Percentiles rank a stretch among this genome's conserved stretches.
phyloP scores from a whole-genome alignment of 2,888 invertebrate genomes.

The Epicampocera succincta region DNA sequence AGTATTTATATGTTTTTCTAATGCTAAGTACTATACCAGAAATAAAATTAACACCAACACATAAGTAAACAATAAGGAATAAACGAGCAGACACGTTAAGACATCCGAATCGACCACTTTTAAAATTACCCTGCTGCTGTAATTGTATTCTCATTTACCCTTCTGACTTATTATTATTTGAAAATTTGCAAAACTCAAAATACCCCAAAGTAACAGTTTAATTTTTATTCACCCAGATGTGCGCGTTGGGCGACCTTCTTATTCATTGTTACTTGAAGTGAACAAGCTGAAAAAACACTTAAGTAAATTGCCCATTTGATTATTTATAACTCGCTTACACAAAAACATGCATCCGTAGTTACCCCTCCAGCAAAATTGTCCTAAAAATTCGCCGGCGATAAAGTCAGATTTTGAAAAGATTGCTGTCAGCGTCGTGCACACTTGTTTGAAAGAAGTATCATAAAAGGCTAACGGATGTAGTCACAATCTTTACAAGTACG shows the following conservation, averaged over 20 bases:
- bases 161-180: no score
- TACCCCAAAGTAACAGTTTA: constrained; percentile 1
- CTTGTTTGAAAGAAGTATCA: no score
- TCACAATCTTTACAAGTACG: no score
- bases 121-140: background rate
- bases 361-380: no score
- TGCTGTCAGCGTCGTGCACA: no score
- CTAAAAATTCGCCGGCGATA: no score
- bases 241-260: constrained; percentile 33
- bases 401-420: no score
- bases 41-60: constrained; percentile 50
- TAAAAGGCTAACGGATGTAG: no score
- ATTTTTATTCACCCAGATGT: constrained; percentile 42
- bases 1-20: background rate
- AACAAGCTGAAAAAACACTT: constrained; percentile 42
- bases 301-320: constrained; percentile 53
- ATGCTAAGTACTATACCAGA: constrained; percentile 33
- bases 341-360: background rate
- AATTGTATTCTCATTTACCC: no score
- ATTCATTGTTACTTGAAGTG: constrained; percentile 27
- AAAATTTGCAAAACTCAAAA: no score
- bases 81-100: constrained; percentile 3
- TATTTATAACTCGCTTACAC: constrained; percentile 29
- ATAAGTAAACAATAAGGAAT: constrained; percentile 9
- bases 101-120: constrained; percentile 13